Base-by-base conservation (phyloP, 2,888 invertebrate genomes). In the Papilio gigon region DNA sequence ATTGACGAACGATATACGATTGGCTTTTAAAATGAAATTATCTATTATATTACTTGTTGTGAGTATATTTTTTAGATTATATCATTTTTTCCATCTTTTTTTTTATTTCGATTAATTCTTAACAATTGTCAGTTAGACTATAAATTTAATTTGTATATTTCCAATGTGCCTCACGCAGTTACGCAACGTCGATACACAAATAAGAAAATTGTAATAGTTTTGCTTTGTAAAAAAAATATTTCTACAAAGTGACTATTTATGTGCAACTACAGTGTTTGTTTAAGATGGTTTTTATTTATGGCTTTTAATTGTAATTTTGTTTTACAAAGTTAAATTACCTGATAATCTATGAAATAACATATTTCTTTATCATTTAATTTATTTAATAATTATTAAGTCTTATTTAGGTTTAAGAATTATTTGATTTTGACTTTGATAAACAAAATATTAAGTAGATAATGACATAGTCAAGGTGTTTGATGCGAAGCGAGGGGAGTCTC, bases 1-100 rank as follows among this genome's bases (percentile, higher is more conserved):
- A 80, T 81, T 83, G 71, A 79, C 83, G 89, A 90, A 90, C 92
- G 92, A 92, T 86, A 84, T 84, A 84, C 78, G 83, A 81, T 79
- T 44, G 47, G 40, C 20, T 11, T 83, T 72, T 78, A 89, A 77
- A 75, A 92, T 92, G 92, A 89, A 83, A 86, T 84, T 86, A 72
- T 80, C 83, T 75, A 80, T 86, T 78, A 78, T 88, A 74, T 78
- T 91, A 72, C 72, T 89, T 47, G 77, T 89, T 82, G 92, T 92
- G 80, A 92, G 92, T 91, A 75, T 62, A 67, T 64, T 68, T 67
- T 53, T 44, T 22, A 0, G 11, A 8, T 44, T 42, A 8, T 6
- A 8, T n/a, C 14, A 53, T 1, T 30, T 30, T n/a, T 53, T 33
- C 33, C 8, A 33, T 37, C 11, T 14, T 37, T 37, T 37, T 37